A percentile compares a stretch with the other conserved stretches of the same genome.
Evolutionary conservation across 2,797 vertebrate genomes (phyloP).

Genomic region (Chelidonichthys spinosus): DNA sequence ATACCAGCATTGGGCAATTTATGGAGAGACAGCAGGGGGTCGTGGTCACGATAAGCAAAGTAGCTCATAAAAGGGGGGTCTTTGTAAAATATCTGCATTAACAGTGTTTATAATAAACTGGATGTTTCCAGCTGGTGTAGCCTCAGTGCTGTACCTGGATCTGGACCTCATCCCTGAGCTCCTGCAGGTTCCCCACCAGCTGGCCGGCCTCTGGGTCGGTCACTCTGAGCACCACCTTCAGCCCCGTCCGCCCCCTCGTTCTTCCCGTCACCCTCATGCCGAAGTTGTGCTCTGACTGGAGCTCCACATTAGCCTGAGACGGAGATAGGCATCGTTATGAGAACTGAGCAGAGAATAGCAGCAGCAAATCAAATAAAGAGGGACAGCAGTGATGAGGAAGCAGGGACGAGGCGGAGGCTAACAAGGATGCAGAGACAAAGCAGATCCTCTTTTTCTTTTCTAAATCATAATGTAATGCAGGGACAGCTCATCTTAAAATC

Average conservation of each 20-base stretch:
- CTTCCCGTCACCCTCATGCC: slow-evolving; percentile 84
- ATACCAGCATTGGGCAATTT: slow-evolving; percentile 4
- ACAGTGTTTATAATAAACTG: neutral
- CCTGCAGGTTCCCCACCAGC: slow-evolving; percentile 67
- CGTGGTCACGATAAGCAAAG: slow-evolving; percentile 12
- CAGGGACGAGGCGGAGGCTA: slow-evolving; percentile 13
- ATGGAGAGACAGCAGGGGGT: slow-evolving; percentile 25
- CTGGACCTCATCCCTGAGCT: slow-evolving; percentile 86
- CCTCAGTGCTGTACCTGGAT: slow-evolving; percentile 81
- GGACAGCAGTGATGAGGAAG: slow-evolving; percentile 37
- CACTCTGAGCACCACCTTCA: slow-evolving; percentile 82
- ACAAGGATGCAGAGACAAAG: slow-evolving; percentile 28
- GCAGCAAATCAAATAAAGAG: slow-evolving; percentile 66
- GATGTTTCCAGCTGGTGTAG: neutral
- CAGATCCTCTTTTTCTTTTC: slow-evolving; percentile 24
- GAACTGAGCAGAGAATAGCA: slow-evolving; percentile 55
- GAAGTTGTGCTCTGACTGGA: slow-evolving; percentile 89
- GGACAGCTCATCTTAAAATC: slow-evolving; percentile 44
- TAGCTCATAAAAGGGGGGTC: slow-evolving; percentile 1
- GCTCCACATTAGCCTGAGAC: slow-evolving; percentile 88
- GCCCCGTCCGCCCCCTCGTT: slow-evolving; percentile 83
- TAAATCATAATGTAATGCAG: slow-evolving; percentile 47
- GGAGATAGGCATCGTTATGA: slow-evolving; percentile 49
- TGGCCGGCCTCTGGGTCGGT: slow-evolving; percentile 72
- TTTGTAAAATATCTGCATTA: slow-evolving; percentile 30